phyloP scores from a whole-genome alignment of 1,140 invertebrate species.

The Oryzaephilus surinamensis region DNA sequence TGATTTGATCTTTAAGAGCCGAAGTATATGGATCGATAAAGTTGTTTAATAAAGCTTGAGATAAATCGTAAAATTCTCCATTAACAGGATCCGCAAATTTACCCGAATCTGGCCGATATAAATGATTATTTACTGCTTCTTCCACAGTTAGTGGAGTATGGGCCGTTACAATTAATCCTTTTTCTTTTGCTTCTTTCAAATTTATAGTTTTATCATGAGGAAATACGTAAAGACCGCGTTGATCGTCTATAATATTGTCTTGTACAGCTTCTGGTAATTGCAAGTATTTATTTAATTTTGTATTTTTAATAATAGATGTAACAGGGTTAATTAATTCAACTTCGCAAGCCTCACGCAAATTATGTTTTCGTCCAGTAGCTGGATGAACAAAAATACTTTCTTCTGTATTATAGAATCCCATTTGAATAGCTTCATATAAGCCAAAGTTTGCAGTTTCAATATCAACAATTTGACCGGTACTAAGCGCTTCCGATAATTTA shows the following conservation, averaged over 20 bases:
- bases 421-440: conserved; percentile 70
- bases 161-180: conserved; percentile 63
- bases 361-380: conserved; percentile 60
- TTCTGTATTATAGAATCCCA: conserved; percentile 67
- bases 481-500: conserved; percentile 59
- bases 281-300: conserved; percentile 57
- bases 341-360: conserved; percentile 66
- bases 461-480: conserved; percentile 68
- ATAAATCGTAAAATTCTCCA: conserved; percentile 58
- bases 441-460: conserved; percentile 72
- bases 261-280: conserved; percentile 65
- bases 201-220: conserved; percentile 51
- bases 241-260: conserved; percentile 60
- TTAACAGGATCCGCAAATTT: conserved; percentile 65
- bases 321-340: conserved; percentile 73
- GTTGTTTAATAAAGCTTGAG: conserved; percentile 57
- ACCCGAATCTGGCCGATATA: conserved; percentile 68
- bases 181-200: conserved; percentile 58
- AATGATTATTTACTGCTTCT: conserved; percentile 61
- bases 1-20: conserved; percentile 62
- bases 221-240: conserved; percentile 55
- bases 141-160: conserved; percentile 61
- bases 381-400: conserved; percentile 73
- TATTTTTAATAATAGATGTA: conserved; percentile 67
- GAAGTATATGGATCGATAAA: conserved; percentile 69